Percentiles rank a stretch among this genome's conserved stretches.
phyloP scores from a whole-genome alignment of 2,113 vertebrate species.

The Cryptoleucopteryx plumbea region DNA sequence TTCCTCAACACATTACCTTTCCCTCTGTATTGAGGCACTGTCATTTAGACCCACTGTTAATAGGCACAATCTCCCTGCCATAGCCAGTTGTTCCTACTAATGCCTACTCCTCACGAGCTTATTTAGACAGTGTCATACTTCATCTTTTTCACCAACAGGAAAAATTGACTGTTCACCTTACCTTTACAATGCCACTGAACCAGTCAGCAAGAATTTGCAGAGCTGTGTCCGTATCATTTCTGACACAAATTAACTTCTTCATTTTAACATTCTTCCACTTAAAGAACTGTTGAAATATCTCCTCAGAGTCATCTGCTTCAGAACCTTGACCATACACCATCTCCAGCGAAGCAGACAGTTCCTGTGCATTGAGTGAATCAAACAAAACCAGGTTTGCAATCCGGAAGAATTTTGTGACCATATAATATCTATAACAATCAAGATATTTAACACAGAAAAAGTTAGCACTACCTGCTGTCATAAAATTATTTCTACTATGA shows the following conservation, averaged over 20 bases:
- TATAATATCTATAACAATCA: neutral
- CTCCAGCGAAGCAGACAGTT: slow-evolving; percentile 63
- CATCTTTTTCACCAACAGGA: neutral
- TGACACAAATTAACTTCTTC: slow-evolving; percentile 59
- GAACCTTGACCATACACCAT: slow-evolving; percentile 35
- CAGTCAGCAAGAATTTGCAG: slow-evolving; percentile 62
- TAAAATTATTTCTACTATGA: neutral
- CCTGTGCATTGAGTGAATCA: slow-evolving; percentile 29
- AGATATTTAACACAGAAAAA: neutral
- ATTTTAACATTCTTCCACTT: slow-evolving; percentile 67
- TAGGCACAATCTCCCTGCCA: neutral
- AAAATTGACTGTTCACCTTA: neutral
- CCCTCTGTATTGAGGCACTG: neutral
- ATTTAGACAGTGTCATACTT: neutral
- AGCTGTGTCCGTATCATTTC: slow-evolving; percentile 60
- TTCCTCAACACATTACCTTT: neutral
- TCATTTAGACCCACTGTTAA: neutral
- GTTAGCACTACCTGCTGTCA: neutral
- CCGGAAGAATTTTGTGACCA: neutral
- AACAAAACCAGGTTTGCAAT: neutral
- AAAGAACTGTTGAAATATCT: slow-evolving; percentile 66
- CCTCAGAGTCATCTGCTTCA: slow-evolving; percentile 49
- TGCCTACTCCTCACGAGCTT: neutral
- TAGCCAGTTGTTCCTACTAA: neutral
- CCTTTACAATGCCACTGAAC: slow-evolving; percentile 65